Evolutionary conservation across 2,113 vertebrate species (phyloP).

Genomic region (Sceloporus tristichus): DNA sequence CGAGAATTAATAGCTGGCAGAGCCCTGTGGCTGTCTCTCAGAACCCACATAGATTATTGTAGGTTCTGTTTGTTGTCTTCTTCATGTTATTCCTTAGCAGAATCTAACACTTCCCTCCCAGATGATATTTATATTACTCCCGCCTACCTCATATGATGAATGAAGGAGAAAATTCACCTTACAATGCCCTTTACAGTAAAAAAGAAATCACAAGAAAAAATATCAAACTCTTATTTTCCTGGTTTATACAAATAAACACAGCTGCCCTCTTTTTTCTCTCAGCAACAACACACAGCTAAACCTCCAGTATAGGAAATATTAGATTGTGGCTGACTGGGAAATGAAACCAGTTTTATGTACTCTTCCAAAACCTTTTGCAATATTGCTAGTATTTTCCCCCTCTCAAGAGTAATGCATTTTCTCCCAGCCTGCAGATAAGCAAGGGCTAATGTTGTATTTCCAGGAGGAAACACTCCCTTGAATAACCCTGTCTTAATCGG

Average conservation of each 20-base stretch:
- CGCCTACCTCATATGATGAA: conserved; percentile 52
- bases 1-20: background rate
- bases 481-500: conserved; percentile 70
- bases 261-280: conserved; percentile 27
- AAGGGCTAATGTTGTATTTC: conserved; percentile 65
- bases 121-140: conserved; percentile 64
- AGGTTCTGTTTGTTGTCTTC: conserved; percentile 16
- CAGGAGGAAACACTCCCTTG: conserved; percentile 62
- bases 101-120: conserved; percentile 30
- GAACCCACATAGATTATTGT: background rate
- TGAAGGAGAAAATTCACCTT: conserved; percentile 55
- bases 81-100: background rate
- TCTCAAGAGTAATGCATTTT: conserved; percentile 70
- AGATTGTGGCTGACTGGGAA: conserved; percentile 56
- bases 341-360: conserved; percentile 64
- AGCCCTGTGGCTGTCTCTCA: background rate
- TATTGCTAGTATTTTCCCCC: conserved; percentile 55
- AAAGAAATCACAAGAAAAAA: conserved; percentile 55
- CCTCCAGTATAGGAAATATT: conserved; percentile 62
- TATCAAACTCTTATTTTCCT: conserved; percentile 39
- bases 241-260: conserved; percentile 60
- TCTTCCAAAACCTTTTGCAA: conserved; percentile 62
- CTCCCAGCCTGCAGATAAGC: conserved; percentile 68
- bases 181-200: conserved; percentile 63
- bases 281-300: conserved; percentile 38